Evolutionary conservation across 2,797 vertebrate genomes (phyloP), one percentile per base, ranked within the genome.

Genomic region (Tamandua tetradactyla): DNA sequence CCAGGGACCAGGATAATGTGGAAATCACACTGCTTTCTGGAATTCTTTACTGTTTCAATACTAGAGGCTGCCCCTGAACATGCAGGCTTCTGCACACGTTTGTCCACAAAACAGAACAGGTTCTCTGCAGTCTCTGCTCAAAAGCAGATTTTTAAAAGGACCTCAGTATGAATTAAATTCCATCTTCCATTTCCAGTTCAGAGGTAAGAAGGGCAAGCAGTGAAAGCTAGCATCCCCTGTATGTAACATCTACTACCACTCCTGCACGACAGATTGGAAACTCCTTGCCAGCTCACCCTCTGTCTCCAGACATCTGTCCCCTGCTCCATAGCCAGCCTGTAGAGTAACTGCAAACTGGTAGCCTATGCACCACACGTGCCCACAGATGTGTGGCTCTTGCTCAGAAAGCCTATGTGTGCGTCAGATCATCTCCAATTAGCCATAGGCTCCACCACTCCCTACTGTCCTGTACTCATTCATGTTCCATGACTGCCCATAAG

Each of bases 41-140:
- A 17, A 30, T 25, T 5, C 27, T 25, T 13, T 57, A 3, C 66
- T 9, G 7, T 27, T 4, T 22, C 75, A 0, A 2, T 5, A 23
- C 42, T 49, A 12, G 0, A 0, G 55, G 75, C 9, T 49, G 20
- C 40, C n/a, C 23, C 20, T 40, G 37, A 10, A 18, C 0, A n/a
- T 2, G 2, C 42, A 32, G 74, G 30, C 57, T 80, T 59, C 37
- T 64, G 52, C 18, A 18, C 61, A 10, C 20, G 23, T 37, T 37
- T 14, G 0, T 52, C 35, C 2, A 44, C n/a, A n/a, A 66, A 40
- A 66, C 85, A 14, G 5, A 55, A 30, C 55, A 22, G 4, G 7
- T 18, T 25, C 59, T 13, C 76, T 37, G 18, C 37, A 66, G 23
- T 15, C 47, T 61, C 64, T 2, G 7, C 44, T 12, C 8, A 52